These are phyloP conservation scores for Macroramphosus scolopax DNA, from an alignment of 2,797 vertebrate genomes.

Conservation along the genomic window DNA sequence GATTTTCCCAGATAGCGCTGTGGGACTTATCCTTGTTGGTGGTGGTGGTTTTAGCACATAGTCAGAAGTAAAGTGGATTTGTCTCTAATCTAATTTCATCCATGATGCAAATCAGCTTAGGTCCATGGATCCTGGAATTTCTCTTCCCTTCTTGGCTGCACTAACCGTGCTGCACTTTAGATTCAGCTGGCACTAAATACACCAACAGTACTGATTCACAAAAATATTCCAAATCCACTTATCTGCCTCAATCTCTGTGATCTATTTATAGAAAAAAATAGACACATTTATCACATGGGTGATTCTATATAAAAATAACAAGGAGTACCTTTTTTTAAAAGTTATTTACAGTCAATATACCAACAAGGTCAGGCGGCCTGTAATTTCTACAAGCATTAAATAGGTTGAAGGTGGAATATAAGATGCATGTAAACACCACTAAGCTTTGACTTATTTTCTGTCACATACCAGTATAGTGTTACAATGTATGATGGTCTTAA, in stretches of 20 bases:
- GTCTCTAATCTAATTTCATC: conserved; percentile 75
- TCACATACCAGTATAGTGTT: too few relatives aligned
- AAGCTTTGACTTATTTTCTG: neutral
- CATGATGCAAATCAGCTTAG: conserved; percentile 74
- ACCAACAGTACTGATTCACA: conserved; percentile 16
- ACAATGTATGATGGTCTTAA: neutral
- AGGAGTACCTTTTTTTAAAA: too few relatives aligned
- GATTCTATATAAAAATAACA: conserved; percentile 16
- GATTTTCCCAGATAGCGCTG: conserved; percentile 9
- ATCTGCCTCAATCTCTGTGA: conserved; percentile 57
- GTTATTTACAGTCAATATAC: conserved; percentile 12
- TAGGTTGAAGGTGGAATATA: neutral
- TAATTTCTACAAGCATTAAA: neutral
- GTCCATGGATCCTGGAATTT: conserved; percentile 52
- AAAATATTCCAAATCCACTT: conserved; percentile 30
- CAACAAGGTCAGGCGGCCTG: conserved; percentile 6
- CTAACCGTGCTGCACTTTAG: conserved; percentile 33
- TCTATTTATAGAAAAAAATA: conserved; percentile 44
- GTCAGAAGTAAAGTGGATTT: conserved; percentile 72
- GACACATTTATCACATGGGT: conserved; percentile 22
- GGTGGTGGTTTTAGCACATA: conserved; percentile 44
- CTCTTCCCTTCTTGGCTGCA: conserved; percentile 46
- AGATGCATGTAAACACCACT: neutral
- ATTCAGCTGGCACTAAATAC: conserved; percentile 20
- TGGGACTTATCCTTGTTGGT: conserved; percentile 33